A percentile compares a stretch with the other conserved stretches of the same genome.
Conservation (phyloP, 1,140 invertebrate genomes). For the Sipha flava region DNA sequence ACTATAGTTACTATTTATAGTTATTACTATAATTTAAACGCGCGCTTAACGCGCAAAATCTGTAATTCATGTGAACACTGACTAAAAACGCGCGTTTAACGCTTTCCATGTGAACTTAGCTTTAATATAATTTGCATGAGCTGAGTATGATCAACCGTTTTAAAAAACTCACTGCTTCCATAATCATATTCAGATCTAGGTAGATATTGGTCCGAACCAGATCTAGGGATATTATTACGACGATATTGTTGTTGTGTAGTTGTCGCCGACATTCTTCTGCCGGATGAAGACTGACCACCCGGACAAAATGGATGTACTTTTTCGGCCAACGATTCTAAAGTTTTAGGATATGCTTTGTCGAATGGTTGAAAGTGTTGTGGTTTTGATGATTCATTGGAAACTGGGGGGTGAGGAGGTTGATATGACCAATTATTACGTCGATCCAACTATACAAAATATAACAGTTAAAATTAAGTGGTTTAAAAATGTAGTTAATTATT, state of each 20-base stretch:
- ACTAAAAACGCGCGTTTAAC: no score
- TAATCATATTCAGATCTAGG: slow-evolving; percentile 69
- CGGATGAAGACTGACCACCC: slow-evolving; percentile 45
- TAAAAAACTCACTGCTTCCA: slow-evolving; percentile 38
- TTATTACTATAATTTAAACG: no score
- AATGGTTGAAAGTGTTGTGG: slow-evolving; percentile 66
- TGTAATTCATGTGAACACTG: no score
- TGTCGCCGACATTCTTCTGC: slow-evolving; percentile 50
- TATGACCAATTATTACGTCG: slow-evolving; percentile 35
- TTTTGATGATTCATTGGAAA: slow-evolving; percentile 83
- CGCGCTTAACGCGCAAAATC: no score
- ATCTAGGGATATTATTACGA: slow-evolving; percentile 59
- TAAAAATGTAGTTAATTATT: background rate
- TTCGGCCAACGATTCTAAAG: slow-evolving; percentile 78
- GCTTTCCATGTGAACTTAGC: no score
- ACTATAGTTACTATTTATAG: no score
- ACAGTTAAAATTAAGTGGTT: background rate
- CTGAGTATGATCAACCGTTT: background rate
- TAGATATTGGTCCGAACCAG: slow-evolving; percentile 75
- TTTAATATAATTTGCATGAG: background rate
- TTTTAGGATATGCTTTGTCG: slow-evolving; percentile 79
- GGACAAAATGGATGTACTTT: slow-evolving; percentile 72
- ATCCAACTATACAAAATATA: slow-evolving; percentile 35
- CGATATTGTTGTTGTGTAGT: slow-evolving; percentile 43
- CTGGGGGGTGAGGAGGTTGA: slow-evolving; percentile 62